Percentiles rank a stretch among this genome's conserved stretches.
These are phyloP conservation scores for Hanleya hanleyi DNA, from an alignment of 2,888 invertebrate genomes.

Conservation along the genomic window DNA sequence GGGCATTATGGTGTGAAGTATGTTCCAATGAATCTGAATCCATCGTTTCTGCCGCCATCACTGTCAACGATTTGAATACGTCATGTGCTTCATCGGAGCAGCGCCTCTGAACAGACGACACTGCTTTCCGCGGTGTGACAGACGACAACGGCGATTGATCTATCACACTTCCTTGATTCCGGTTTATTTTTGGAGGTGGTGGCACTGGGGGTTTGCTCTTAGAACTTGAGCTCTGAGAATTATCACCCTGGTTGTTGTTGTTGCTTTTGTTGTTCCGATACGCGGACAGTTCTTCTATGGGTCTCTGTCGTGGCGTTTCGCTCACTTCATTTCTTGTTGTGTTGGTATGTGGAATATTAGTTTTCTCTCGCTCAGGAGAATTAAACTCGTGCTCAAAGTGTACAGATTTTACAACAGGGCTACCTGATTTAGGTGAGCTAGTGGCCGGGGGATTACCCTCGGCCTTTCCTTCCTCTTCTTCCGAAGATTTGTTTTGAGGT, in stretches of 20 bases:
- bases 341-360: not conserved
- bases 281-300: no score
- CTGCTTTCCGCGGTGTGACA: no score
- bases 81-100: no score
- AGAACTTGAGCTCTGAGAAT: not conserved
- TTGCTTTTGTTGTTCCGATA: no score
- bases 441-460: not conserved
- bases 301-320: not conserved
- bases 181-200: not conserved
- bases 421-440: not conserved
- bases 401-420: not conserved
- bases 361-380: not conserved
- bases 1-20: not conserved
- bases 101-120: no score
- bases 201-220: not conserved
- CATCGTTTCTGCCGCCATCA: no score
- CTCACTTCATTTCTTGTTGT: not conserved
- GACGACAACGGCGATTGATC: no score
- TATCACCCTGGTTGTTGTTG: not conserved
- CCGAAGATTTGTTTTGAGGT: not conserved
- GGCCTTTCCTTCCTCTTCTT: not conserved
- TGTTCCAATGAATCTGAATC: not conserved
- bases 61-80: no score
- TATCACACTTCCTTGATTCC: no score
- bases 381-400: not conserved